Evolutionary conservation across 2,797 vertebrate species (phyloP).

Genomic region (Hipposideros larvatus): DNA sequence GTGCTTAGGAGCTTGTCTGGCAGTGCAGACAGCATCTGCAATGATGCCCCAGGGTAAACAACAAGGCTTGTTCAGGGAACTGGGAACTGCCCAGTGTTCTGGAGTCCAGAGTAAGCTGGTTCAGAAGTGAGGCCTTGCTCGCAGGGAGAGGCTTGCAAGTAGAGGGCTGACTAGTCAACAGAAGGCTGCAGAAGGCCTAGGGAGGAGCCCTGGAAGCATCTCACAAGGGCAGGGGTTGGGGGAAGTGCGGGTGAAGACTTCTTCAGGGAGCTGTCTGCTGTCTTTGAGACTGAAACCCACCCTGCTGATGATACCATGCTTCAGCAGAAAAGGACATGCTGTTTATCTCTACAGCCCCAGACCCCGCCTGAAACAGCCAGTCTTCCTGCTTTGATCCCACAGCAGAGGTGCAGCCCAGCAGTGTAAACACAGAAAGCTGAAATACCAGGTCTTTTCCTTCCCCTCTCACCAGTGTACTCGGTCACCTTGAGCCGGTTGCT

Average conservation of each 20-base stretch:
- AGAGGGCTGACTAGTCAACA: background rate
- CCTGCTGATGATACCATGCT: accelerated
- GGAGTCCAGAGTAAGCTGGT: background rate
- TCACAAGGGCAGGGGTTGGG: background rate
- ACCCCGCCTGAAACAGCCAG: background rate
- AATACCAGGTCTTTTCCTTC: background rate
- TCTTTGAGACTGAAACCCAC: background rate
- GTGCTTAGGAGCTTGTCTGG: background rate
- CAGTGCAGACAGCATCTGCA: background rate
- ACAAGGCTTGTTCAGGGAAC: background rate
- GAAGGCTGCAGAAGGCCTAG: background rate
- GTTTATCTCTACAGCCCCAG: background rate
- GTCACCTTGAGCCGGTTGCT: slow-evolving; percentile 30
- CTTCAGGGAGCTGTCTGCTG: background rate
- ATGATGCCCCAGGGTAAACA: accelerated
- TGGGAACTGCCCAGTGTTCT: background rate
- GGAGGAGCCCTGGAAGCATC: background rate
- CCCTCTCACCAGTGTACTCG: background rate
- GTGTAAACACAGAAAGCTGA: background rate
- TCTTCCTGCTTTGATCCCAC: background rate
- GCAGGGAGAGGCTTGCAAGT: background rate
- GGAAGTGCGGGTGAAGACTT: background rate
- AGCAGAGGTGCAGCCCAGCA: background rate
- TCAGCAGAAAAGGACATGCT: background rate
- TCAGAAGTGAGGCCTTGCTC: background rate